These are phyloP conservation scores for Teleiodes luculella DNA, from an alignment of 2,888 invertebrate species.

Conservation along the genomic window DNA sequence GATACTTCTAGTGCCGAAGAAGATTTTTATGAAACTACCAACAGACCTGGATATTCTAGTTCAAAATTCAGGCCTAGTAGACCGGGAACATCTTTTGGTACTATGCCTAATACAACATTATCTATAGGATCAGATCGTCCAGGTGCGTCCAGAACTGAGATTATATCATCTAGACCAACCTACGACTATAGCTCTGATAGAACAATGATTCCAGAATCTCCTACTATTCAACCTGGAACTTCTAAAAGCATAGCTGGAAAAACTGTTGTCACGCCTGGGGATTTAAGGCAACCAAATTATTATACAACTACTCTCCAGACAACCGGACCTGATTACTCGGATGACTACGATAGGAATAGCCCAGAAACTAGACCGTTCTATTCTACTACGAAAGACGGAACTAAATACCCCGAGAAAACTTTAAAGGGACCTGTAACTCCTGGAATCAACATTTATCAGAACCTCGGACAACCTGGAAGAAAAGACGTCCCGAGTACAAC, in stretches of 20 bases:
- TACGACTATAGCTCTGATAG: background rate
- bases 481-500: conserved; percentile 28
- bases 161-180: background rate
- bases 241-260: background rate
- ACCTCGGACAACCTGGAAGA: background rate
- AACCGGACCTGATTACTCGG: too few species aligned
- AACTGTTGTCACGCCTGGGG: background rate
- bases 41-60: background rate
- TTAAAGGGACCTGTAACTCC: background rate
- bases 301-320: background rate
- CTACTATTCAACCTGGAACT: background rate
- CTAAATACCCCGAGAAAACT: background rate
- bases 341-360: background rate
- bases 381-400: background rate
- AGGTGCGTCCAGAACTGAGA: too few species aligned
- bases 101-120: background rate
- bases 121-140: background rate
- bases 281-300: background rate
- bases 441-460: background rate
- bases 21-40: background rate
- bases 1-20: background rate
- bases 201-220: background rate
- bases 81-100: background rate
- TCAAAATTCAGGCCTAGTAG: background rate
- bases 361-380: background rate